phyloP scores from a whole-genome alignment of 2,888 invertebrate genomes.

The Leistus spinibarbis region DNA sequence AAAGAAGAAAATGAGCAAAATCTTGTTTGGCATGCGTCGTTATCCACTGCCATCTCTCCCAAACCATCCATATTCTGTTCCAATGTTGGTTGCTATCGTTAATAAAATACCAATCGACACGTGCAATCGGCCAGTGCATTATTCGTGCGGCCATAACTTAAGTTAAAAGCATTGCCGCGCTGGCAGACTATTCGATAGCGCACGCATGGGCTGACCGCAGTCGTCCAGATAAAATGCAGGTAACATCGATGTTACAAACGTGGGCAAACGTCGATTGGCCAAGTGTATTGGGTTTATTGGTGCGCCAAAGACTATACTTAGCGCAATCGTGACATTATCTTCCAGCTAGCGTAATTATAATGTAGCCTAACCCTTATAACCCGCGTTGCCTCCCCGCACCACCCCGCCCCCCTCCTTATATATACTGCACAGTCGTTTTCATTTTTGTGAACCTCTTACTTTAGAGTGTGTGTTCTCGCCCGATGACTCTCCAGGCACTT shows the following conservation, averaged over 20 bases:
- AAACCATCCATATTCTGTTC: constrained; percentile 48
- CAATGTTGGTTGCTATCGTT: constrained; percentile 49
- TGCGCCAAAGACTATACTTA: constrained; percentile 59
- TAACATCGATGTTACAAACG: background rate
- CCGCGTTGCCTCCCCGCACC: constrained; percentile 17
- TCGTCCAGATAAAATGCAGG: background rate
- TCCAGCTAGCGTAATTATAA: constrained; percentile 56
- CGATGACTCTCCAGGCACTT: constrained; percentile 38
- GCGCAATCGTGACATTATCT: constrained; percentile 58
- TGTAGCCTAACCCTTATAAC: constrained; percentile 40
- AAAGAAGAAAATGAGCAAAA: constrained; percentile 32
- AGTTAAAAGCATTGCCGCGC: background rate
- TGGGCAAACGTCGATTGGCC: constrained; percentile 2
- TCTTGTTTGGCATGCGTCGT: constrained; percentile 39
- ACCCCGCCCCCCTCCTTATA: constrained; percentile 1
- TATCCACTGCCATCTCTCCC: constrained; percentile 37
- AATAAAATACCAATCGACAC: constrained; percentile 55
- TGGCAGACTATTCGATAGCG: constrained; percentile 35
- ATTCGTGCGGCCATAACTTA: background rate
- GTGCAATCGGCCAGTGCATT: constrained; percentile 16
- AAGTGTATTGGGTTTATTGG: constrained; percentile 51
- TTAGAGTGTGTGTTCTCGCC: constrained; percentile 17
- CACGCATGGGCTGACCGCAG: constrained; percentile 40
- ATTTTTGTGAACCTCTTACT: constrained; percentile 38
- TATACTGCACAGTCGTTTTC: constrained; percentile 28